Percentiles rank a stretch among this genome's conserved stretches.
Conservation (phyloP, 2,888 invertebrate species). For the Imbricaverruca yamaguchii region DNA sequence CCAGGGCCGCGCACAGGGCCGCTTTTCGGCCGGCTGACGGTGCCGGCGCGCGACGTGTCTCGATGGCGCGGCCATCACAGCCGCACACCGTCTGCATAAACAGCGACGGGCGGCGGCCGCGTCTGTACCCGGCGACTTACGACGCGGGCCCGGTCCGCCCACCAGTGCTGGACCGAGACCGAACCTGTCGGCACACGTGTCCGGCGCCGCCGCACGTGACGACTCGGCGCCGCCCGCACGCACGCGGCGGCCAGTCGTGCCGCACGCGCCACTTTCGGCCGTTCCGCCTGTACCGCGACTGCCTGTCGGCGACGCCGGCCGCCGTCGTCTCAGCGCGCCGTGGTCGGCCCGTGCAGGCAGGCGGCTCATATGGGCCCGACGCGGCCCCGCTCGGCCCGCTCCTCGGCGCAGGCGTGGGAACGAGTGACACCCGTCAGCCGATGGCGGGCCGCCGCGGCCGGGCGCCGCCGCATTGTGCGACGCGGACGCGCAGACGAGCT, state of each 20-base stretch:
- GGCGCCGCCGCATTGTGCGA: neutral
- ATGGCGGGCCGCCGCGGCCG: too few species aligned
- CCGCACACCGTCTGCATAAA: too few species aligned
- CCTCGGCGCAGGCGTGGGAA: too few species aligned
- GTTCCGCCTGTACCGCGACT: neutral
- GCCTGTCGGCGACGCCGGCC: neutral
- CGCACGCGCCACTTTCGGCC: neutral
- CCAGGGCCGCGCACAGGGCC: constrained; percentile 4
- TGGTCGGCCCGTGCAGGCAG: too few species aligned
- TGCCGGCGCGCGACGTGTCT: too few species aligned
- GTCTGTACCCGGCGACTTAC: neutral
- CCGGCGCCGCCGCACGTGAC: neutral
- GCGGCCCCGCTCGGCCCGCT: too few species aligned
- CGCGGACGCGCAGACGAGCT: neutral
- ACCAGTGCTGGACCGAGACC: too few species aligned
- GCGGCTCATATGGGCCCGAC: too few species aligned
- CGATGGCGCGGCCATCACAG: too few species aligned
- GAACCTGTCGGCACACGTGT: too few species aligned
- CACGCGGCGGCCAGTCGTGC: neutral
- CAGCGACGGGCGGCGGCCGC: too few species aligned
- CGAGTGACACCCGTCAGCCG: too few species aligned
- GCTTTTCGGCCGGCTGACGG: neutral
- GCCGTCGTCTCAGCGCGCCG: neutral
- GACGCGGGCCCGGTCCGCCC: neutral
- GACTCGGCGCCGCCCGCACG: neutral